Conservation (phyloP, 2,888 invertebrate genomes). For the Morinoia aosen region DNA sequence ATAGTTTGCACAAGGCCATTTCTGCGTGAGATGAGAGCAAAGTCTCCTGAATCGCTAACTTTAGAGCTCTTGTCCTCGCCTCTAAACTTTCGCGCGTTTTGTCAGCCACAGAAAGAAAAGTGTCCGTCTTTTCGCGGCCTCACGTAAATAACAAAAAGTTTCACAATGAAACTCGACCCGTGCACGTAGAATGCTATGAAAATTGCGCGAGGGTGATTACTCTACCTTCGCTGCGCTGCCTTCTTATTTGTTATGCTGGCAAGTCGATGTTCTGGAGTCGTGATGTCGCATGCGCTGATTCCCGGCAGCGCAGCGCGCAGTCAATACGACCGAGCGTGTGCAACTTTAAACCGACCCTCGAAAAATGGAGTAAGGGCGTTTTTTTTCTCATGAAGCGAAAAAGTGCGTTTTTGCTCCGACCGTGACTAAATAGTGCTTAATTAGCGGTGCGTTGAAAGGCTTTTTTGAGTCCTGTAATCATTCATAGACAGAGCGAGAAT, state of each 20-base stretch:
- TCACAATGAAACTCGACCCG: conserved; percentile 40
- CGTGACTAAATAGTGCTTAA: neutral
- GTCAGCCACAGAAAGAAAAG: neutral
- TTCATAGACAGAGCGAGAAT: neutral
- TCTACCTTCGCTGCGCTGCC: neutral
- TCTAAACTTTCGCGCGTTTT: conserved; percentile 38
- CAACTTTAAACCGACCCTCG: neutral
- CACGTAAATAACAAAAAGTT: conserved; percentile 47
- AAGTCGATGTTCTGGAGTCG: neutral
- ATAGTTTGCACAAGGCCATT: neutral
- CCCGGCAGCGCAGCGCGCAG: neutral
- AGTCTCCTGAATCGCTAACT: conserved; percentile 29
- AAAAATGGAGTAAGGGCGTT: neutral
- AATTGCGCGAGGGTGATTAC: neutral
- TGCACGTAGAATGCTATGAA: neutral
- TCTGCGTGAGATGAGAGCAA: neutral
- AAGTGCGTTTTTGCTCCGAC: neutral
- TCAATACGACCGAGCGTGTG: neutral
- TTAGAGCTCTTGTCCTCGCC: conserved; percentile 28
- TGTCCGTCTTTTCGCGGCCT: neutral
- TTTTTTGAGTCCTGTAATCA: neutral
- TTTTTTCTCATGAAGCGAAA: neutral
- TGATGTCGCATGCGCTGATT: neutral
- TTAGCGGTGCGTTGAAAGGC: neutral
- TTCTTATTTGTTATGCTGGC: neutral